Evolutionary conservation across 37 sponge, comb jelly and placozoan genomes (phyloP), one percentile per base, ranked within the genome.

Genomic region (Diacarnus erythraeanus): DNA sequence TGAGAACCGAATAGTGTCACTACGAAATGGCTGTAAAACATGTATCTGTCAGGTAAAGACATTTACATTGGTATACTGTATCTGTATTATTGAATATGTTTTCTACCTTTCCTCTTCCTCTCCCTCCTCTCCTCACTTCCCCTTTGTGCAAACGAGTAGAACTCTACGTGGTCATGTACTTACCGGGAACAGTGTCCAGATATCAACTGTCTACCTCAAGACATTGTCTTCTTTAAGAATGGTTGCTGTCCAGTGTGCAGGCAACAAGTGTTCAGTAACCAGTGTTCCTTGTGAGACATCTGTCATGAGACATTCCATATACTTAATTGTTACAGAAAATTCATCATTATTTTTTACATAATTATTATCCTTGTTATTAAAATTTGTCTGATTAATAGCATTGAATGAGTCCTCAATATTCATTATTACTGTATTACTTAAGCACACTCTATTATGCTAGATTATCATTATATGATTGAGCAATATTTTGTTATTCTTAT

Each of bases 21-120:
- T 74, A 12, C 38, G 34, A 6, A 74, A 74, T 74, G 74, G 74
- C 74, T 74, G 74, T 54, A 33, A 54, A 54, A 74, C 22, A 31
- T 74, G 47, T 57, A 74, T 57, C 31, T 74, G 74, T 35, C 12
- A 25, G 31, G 74, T 74, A 71, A 39, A 38, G 3, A 18, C n/a
- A n/a, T n/a, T 12, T 47, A 47, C 12, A 47, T 15, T 47, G 51
- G 51, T 15, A 12, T 47, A 47, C 51, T 15, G 12, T 47, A 12
- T 15, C 10, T 47, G 51, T 6, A 47, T 15, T 12, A 6, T 47
- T 12, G 10, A 47, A 47, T 47, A 12, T 47, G 51, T 47, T 47
- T 15, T 47, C 6, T 15, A 6, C 12, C 51, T 47, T 47, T 47
- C 51, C 51, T 47, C 12, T 12, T 15, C 51, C 51, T 12, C 51